Evolutionary conservation across 2,113 vertebrate genomes (phyloP).

Genomic region (Anguilla rostrata): DNA sequence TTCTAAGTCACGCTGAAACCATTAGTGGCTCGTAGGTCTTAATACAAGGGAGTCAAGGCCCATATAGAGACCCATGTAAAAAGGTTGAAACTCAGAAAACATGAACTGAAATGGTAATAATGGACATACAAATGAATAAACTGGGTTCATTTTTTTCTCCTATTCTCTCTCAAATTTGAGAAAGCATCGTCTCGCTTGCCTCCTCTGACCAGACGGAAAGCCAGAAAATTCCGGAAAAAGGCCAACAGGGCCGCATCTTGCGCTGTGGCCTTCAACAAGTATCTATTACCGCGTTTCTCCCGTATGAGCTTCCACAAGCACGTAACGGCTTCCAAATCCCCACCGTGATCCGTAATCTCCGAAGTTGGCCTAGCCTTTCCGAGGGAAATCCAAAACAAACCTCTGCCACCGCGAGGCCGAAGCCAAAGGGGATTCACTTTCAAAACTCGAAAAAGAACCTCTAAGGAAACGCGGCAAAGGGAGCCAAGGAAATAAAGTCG

Average conservation of each 20-base stretch:
- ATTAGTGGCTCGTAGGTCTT: too few relatives aligned
- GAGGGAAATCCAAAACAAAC: conserved; percentile 24
- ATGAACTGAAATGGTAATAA: too few relatives aligned
- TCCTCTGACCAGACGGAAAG: too few relatives aligned
- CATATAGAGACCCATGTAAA: too few relatives aligned
- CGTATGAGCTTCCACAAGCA: conserved; percentile 16
- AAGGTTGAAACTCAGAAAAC: too few relatives aligned
- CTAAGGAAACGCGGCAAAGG: neutral
- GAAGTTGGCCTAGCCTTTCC: conserved; percentile 29
- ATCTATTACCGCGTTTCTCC: conserved; percentile 41
- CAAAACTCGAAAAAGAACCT: neutral
- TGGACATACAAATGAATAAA: too few relatives aligned
- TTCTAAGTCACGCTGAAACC: too few relatives aligned
- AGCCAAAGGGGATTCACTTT: neutral
- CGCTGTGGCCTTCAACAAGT: conserved; percentile 44
- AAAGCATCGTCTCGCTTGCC: too few relatives aligned
- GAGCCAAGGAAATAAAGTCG: neutral
- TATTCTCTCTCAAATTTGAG: too few relatives aligned
- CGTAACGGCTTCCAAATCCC: conserved; percentile 26
- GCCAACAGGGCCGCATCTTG: conserved; percentile 47
- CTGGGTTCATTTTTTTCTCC: too few relatives aligned
- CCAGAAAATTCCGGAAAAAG: conserved; percentile 46
- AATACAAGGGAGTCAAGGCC: too few relatives aligned
- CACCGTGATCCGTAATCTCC: conserved; percentile 3
- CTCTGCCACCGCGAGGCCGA: neutral